These are phyloP conservation scores for Psylliodes chrysocephalus DNA, from an alignment of 2,888 invertebrate genomes.

Conservation along the genomic window DNA sequence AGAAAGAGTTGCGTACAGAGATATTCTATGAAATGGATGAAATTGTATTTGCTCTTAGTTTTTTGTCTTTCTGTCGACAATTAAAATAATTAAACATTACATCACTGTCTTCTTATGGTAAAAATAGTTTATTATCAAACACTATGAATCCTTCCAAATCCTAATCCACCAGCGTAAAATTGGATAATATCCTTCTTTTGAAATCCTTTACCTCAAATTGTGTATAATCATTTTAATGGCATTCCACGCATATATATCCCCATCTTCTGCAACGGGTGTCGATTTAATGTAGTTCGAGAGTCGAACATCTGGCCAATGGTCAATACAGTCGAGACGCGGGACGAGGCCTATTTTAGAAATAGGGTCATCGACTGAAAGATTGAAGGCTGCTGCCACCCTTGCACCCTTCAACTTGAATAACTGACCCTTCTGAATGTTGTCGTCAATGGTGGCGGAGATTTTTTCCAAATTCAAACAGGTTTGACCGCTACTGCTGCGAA, in stretches of 20 bases:
- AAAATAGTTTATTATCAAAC: no score
- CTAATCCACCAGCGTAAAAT: no score
- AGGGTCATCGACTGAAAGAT: constrained; percentile 37
- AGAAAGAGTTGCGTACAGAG: no score
- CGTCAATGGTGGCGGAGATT: constrained; percentile 35
- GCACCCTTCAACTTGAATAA: constrained; percentile 38
- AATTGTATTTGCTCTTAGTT: no score
- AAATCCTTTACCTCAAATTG: no score
- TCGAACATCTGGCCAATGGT: constrained; percentile 43
- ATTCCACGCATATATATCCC: no score
- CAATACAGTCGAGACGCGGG: constrained; percentile 31
- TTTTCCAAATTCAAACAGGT: constrained; percentile 42
- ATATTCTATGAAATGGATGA: no score
- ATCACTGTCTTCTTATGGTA: no score
- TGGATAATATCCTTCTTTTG: no score
- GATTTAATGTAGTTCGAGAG: neutral
- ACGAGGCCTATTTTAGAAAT: constrained; percentile 30
- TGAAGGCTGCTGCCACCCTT: constrained; percentile 36
- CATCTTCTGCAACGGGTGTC: neutral
- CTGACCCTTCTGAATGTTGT: constrained; percentile 43
- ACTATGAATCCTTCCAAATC: no score
- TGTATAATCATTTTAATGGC: neutral
- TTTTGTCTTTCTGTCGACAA: no score
- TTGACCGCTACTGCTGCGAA: constrained; percentile 33
- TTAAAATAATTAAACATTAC: no score